phyloP scores from a whole-genome alignment of 1,140 invertebrate species.

The Ridgeia piscesae region DNA sequence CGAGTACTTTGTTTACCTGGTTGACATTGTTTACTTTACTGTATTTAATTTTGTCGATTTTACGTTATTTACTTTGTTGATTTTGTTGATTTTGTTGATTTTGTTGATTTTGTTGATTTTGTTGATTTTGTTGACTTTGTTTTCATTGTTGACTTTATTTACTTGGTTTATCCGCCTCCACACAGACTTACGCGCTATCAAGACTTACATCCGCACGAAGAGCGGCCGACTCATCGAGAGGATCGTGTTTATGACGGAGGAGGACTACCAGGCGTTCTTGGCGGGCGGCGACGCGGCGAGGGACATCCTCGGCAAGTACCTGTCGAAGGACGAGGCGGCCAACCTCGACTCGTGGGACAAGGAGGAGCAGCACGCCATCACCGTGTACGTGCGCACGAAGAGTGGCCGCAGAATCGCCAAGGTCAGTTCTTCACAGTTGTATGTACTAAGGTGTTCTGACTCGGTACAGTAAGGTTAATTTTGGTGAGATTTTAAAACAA shows the following conservation, averaged over 20 bases:
- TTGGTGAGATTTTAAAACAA: too few species aligned
- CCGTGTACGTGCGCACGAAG: slow-evolving; percentile 55
- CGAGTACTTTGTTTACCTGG: background rate
- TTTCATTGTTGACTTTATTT: too few species aligned
- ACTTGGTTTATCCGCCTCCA: too few species aligned
- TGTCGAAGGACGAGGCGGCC: slow-evolving; percentile 49
- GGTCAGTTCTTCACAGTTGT: background rate
- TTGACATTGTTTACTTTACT: too few species aligned
- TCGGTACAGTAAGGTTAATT: too few species aligned
- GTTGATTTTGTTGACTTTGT: too few species aligned
- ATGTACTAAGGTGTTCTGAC: too few species aligned
- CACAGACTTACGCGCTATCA: slow-evolving; percentile 46
- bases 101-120: too few species aligned
- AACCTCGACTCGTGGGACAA: slow-evolving; percentile 54
- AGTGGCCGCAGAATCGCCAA: slow-evolving; percentile 45
- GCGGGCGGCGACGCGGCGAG: slow-evolving; percentile 20
- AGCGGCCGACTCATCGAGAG: slow-evolving; percentile 53
- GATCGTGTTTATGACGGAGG: slow-evolving; percentile 52
- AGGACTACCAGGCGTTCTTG: slow-evolving; percentile 42
- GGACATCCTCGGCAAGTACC: slow-evolving; percentile 45
- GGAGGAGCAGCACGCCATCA: slow-evolving; percentile 52
- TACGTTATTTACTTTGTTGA: too few species aligned
- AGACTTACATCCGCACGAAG: slow-evolving; percentile 54
- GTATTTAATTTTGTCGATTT: too few species aligned
- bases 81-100: too few species aligned